Evolutionary conservation across 2,797 vertebrate species (phyloP), one percentile per base, ranked within the genome.

Genomic region (Hippoglossus hippoglossus): DNA sequence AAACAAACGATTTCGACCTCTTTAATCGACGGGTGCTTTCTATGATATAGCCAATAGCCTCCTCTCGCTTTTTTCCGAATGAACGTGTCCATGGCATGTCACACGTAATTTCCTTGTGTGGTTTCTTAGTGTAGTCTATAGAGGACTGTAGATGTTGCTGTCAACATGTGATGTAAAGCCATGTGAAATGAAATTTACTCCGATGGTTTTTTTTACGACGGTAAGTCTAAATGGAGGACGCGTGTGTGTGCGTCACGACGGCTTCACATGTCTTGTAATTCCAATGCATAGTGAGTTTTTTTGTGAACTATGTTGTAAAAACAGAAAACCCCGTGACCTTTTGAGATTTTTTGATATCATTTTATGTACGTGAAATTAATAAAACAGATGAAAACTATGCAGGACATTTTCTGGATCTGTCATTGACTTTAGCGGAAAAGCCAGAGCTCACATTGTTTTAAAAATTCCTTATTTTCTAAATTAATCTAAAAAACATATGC

Each of bases 361-460:
- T 95, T 95, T 93, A 91, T 95, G 94, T 95, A 94, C 81, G 92
- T 96, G 94, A 79, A 88, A 90, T 92, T 92, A 96, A 95, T 95
- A 95, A 95, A 95, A 92, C 67, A 77, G 80, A 72, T 80, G 60
- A 46, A 91, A 92, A 84, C 22, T 62, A 22, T 28, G 54, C 52
- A 9, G 41, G 19, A 4, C 60, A 60, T 64, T 54, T 53, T 71
- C 59, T 69, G 66, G 21, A 53, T 79, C 86, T 67, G 54, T 79
- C 24, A 25, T 58, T 61, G 31, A 74, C 19, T 9, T 6, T 13
- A 44, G 3, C 11, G 6, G 46, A 19, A n/a, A 51, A 44, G 28
- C 28, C 28, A 31, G 7, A 31, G 28, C 28, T 8, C 1, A 8
- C 2, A 31, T 8, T 8, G 15, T 46, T 46, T 46, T 6, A 46